Evolutionary conservation across 2,888 invertebrate species (phyloP), one percentile per base, ranked within the genome.

Genomic region (Agrilus mali): DNA sequence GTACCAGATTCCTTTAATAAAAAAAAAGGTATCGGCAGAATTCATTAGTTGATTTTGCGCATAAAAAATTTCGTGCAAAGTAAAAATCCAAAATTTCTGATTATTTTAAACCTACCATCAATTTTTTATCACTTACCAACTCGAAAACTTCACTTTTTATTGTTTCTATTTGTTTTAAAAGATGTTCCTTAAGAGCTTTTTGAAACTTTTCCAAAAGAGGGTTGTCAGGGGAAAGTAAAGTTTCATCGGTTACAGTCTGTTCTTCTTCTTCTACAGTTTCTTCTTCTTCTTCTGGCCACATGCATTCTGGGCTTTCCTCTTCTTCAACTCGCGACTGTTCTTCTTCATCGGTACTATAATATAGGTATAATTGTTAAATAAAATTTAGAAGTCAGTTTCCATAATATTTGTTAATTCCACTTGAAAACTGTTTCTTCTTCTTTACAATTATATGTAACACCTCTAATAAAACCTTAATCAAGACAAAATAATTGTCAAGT

Each of bases 141-240:
- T 80, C 77, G 2, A 71, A 61, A 41, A 86, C 78, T 61, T 87
- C 82, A 45, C 76, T 74, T 36, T 74, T 71, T 1, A 85, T 70
- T 42, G 76, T 71, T 15, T 72, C 67, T 54, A 82, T 77, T 48
- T 84, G 79, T 42, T 75, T 75, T 37, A 73, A 56, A 1, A 86
- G 69, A 60, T 84, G 83, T 33, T 72, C 68, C 52, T 72, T 76
- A 2, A 86, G 69, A 0, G 82, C 75, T 47, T 73, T 67, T 67
- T 86, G 86, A 65, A 86, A 86, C 53, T 74, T 74, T 53, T 74
- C 71, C 74, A 86, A 76, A 38, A 86, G 69, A 0, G 82, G 83
- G 63, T 86, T 86, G 42, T 82, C 73, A 0, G 85, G 75, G 46
- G 82, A 77, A 48, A 86, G 64, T 31, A 82, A 10, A 10, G 73